Evolutionary conservation across 2,797 vertebrate species (phyloP).

Genomic region (Argyrosomus regius): DNA sequence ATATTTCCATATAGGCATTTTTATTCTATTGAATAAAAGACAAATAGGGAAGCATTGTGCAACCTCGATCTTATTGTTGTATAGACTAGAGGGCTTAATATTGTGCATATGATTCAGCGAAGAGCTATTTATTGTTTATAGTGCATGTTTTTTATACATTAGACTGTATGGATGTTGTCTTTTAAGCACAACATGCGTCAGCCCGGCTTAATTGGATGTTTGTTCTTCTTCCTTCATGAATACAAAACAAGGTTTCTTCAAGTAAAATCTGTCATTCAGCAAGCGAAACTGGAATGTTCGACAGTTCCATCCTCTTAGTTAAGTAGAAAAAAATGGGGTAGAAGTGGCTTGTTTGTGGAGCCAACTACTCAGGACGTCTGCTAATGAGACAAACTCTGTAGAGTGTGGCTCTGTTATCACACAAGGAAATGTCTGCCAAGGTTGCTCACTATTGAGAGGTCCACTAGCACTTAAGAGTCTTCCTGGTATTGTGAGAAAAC

Average conservation of each 20-base stretch:
- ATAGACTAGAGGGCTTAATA: background rate
- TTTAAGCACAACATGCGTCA: background rate
- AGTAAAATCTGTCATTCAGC: slow-evolving; percentile 41
- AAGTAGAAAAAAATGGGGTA: slow-evolving; percentile 27
- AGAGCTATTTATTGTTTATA: background rate
- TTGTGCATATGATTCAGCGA: background rate
- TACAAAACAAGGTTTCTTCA: slow-evolving; percentile 40
- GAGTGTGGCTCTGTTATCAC: slow-evolving; percentile 45
- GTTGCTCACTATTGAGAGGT: slow-evolving; percentile 63
- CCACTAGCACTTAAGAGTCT: slow-evolving; percentile 59
- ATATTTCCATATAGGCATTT: background rate
- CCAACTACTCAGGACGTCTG: slow-evolving; percentile 47
- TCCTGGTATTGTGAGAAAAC: slow-evolving; percentile 86
- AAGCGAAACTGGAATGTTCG: slow-evolving; percentile 31
- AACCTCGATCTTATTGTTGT: background rate
- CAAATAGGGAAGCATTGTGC: no score
- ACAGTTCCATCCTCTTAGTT: slow-evolving; percentile 18
- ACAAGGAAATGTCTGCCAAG: slow-evolving; percentile 70
- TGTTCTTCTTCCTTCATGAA: slow-evolving; percentile 8
- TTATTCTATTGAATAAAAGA: background rate
- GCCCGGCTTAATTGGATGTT: background rate
- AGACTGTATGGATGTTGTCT: background rate
- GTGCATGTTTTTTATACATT: background rate
- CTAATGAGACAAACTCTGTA: slow-evolving; percentile 45
- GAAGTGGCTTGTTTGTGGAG: slow-evolving; percentile 50